Base-by-base conservation (phyloP, 2,888 invertebrate genomes). In the Oscheius sp. region DNA sequence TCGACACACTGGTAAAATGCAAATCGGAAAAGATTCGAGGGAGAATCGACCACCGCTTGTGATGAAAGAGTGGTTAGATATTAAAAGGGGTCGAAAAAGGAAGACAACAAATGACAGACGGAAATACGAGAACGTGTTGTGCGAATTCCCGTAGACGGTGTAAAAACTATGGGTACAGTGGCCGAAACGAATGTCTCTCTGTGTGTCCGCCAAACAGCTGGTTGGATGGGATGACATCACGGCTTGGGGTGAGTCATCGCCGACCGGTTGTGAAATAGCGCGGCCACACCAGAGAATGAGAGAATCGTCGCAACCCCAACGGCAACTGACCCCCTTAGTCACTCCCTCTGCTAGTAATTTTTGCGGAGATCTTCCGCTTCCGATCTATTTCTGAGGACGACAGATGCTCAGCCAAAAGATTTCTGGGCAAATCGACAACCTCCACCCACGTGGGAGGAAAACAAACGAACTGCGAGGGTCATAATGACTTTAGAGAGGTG, bases 171-270 rank as follows among this genome's bases (percentile, higher is more conserved):
- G 43, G 61, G 49, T 52, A 66, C 52, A 46, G 66, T 61, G 61
- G 43, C 43, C 61, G 43, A 41, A 66, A 66, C 35, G 27, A 52
- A 66, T 66, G 66, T 66, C 66, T 52, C 59, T 59, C 18, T 46
- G 66, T 66, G 27, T 52, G 66, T 49, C 66, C 49, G 52, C 66
- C 66, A 66, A 66, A 66, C 66, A 66, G 66, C 66, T 66, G 66
- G 66, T 25, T 66, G 66, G 52, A 35, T 61, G 61, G 6, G 61
- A 66, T 66, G 66, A 66, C 66, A 66, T 66, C 66, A 66, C 52
- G 18, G 64, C 46, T 29, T 9, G 27, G 27, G 52, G 29, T 66
- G 66, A 66, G 25, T 66, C 66, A 66, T 35, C 66, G 18, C 23
- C 52, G 46, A 27, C 49, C 49, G 49, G 66, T 66, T 66, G 52